Evolutionary conservation across 1,140 invertebrate species (phyloP), one percentile per base, ranked within the genome.

Genomic region (Copidosoma floridanum): DNA sequence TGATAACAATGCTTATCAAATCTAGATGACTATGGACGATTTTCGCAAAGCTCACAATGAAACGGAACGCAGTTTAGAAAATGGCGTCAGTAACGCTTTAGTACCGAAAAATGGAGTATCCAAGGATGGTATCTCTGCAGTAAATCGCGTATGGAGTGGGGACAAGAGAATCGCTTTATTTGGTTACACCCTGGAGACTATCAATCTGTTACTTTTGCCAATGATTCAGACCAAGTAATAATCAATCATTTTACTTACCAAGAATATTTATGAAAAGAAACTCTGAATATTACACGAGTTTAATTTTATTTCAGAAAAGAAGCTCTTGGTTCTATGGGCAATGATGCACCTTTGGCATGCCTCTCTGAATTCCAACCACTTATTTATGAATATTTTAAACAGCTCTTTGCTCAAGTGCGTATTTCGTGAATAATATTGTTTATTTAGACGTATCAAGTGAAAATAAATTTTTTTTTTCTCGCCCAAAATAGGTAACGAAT

Each of bases 281-380:
- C 20, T 63, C 55, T 2, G 41, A 46, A 37, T 52, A 46, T 57
- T 48, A 27, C n/a, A n/a, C n/a, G 41, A 40, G 14, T 26, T 32
- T 32, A 32, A 12, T 12, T 32, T 32, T 32, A 32, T 65, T 83
- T 35, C 76, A 97, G 94, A 75, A 99, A 99, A 83, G 97, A 99
- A 86, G 94, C 97, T 5, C 81, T 99, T 12, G 97, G 97, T 27
- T 98, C 95, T 4, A 99, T 99, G 97, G 97, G 97, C 41, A 99
- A 99, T 77, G 97, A 99, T 82, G 92, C 94, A 0, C 97, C 97
- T 0, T 78, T 99, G 57, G 97, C 97, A 7, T 99, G 97, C 72
- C 83, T 99, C 8, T 99, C 97, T 4, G 82, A 89, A 68, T 98
- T 95, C 81, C 93, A 96, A 73, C 97, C 97, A 2, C 80, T 98